Conservation (phyloP, 1,140 invertebrate species). For the Brevipalpus yothersi region DNA sequence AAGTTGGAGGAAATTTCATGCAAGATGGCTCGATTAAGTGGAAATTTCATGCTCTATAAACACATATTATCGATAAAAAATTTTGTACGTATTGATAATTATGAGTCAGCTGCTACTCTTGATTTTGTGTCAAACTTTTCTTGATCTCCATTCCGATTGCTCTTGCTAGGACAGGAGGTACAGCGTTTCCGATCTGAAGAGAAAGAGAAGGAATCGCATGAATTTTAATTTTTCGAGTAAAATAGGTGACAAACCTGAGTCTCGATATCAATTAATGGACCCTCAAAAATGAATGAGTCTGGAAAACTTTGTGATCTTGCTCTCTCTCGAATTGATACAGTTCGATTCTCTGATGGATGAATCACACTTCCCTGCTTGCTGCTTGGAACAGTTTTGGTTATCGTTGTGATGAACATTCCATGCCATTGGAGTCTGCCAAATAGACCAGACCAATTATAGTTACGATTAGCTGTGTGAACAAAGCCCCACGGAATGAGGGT, state of each 20-base stretch:
- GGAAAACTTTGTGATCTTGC: conserved; percentile 64
- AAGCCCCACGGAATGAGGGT: conserved; percentile 74
- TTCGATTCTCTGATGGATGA: conserved; percentile 50
- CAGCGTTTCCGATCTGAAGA: conserved; percentile 46
- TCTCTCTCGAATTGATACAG: conserved; percentile 61
- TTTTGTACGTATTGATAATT: background rate
- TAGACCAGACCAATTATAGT: conserved; percentile 56
- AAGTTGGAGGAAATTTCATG: background rate
- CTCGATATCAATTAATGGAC: conserved; percentile 47
- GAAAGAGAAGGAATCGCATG: conserved; percentile 6
- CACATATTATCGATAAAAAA: background rate
- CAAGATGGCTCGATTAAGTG: too few species aligned
- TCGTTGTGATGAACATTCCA: conserved; percentile 57
- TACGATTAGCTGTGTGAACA: conserved; percentile 58
- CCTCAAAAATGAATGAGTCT: conserved; percentile 49
- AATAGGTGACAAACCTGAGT: conserved; percentile 34
- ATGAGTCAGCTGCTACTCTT: background rate
- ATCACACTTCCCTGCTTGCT: conserved; percentile 59
- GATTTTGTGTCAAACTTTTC: conserved; percentile 18
- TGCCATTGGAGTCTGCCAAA: conserved; percentile 56
- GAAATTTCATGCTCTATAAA: background rate
- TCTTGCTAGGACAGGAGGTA: conserved; percentile 49
- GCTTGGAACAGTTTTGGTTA: conserved; percentile 62
- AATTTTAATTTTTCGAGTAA: background rate
- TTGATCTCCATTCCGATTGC: conserved; percentile 47